A percentile compares a stretch with the other conserved stretches of the same genome.
Evolutionary conservation across 2,113 vertebrate species (phyloP).

Genomic region (Fregata magnificens): DNA sequence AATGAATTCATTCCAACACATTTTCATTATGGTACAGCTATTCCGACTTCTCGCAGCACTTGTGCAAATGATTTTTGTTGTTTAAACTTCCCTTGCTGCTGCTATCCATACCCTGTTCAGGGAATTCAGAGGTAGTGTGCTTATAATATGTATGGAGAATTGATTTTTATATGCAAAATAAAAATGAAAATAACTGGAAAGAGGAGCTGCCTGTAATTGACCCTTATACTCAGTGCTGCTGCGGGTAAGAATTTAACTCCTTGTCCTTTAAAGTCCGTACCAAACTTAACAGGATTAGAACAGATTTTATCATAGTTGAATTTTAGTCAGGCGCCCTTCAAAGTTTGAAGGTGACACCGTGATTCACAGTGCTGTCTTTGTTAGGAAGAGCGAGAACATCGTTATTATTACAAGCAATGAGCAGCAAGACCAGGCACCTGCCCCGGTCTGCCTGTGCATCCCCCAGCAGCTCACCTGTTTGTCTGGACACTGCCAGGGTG

Average conservation of each 20-base stretch:
- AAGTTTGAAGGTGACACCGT: background rate
- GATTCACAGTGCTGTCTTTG: background rate
- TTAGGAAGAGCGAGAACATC: background rate
- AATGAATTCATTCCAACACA: constrained; percentile 47
- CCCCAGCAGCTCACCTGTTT: background rate
- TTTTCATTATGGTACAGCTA: background rate
- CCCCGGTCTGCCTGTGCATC: background rate
- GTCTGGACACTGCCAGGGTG: background rate
- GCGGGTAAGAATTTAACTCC: background rate
- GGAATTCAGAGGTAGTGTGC: background rate
- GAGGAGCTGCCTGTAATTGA: background rate
- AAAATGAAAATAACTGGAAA: background rate
- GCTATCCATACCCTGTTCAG: background rate
- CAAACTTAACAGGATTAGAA: background rate
- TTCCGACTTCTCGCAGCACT: background rate
- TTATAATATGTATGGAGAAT: background rate
- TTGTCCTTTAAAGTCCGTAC: background rate
- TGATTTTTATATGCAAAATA: background rate
- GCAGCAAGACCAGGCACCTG: background rate
- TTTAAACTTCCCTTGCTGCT: background rate
- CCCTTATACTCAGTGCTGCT: too few species aligned
- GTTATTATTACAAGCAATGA: background rate
- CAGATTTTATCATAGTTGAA: background rate
- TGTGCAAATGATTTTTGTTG: background rate
- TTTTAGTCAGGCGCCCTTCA: background rate